These are phyloP conservation scores for Vidua chalybeata DNA, from an alignment of 2,113 vertebrate species.

Conservation along the genomic window DNA sequence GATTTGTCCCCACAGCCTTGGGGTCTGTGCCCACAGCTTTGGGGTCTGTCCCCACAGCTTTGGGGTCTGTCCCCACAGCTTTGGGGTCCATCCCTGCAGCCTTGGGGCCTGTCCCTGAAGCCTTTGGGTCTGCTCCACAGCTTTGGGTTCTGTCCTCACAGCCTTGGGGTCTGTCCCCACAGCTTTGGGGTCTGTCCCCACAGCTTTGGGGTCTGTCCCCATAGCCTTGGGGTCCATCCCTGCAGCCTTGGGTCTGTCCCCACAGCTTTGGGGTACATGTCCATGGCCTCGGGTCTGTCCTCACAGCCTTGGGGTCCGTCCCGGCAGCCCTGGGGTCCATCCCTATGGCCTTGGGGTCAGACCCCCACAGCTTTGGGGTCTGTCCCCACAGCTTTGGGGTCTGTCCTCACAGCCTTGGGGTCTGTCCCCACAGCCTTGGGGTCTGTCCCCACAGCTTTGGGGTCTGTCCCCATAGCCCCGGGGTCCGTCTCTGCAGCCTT, in stretches of 20 bases:
- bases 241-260: too few relatives aligned
- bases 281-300: too few relatives aligned
- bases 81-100: background rate
- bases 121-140: background rate
- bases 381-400: background rate
- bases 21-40: too few relatives aligned
- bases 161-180: too few relatives aligned
- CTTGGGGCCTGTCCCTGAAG: background rate
- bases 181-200: too few relatives aligned
- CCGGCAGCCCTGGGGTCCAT: background rate
- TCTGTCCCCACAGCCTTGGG: background rate
- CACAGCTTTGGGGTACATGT: too few relatives aligned
- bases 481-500: accelerated
- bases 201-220: too few relatives aligned
- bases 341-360: background rate
- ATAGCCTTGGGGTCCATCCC: too few relatives aligned
- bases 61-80: background rate
- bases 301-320: background rate
- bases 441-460: background rate
- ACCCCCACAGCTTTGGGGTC: background rate
- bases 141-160: too few relatives aligned
- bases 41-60: background rate
- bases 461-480: accelerated
- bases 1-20: too few relatives aligned
- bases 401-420: background rate